Evolutionary conservation across 2,888 invertebrate genomes (phyloP).

Genomic region (Doris montereyensis): DNA sequence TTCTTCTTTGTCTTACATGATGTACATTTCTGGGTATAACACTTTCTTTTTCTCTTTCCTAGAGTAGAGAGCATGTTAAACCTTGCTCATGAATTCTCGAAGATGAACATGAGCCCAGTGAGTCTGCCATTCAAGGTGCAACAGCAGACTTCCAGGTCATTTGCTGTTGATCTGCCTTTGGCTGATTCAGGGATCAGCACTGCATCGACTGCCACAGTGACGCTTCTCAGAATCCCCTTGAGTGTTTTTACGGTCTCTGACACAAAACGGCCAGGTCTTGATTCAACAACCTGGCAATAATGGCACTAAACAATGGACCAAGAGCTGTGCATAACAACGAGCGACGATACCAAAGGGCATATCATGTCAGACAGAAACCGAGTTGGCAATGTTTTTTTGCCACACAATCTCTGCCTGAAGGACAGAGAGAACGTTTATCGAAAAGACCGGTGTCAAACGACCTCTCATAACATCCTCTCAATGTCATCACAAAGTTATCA

Average conservation of each 20-base stretch:
- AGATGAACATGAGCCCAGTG: too few species aligned
- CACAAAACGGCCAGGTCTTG: constrained; percentile 37
- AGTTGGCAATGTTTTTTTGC: too few species aligned
- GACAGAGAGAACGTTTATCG: constrained; percentile 36
- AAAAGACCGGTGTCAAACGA: constrained; percentile 47
- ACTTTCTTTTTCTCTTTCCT: too few species aligned
- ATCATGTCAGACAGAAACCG: constrained; percentile 41
- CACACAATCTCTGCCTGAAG: too few species aligned
- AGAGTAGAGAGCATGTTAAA: neutral
- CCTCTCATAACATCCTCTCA: constrained; percentile 46
- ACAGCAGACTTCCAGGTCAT: constrained; percentile 5
- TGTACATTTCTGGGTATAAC: too few species aligned
- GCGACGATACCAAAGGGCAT: constrained; percentile 33
- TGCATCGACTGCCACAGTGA: constrained; percentile 12
- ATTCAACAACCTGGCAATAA: constrained; percentile 36
- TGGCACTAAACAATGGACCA: constrained; percentile 32
- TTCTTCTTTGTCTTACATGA: too few species aligned
- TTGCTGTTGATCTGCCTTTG: constrained; percentile 22
- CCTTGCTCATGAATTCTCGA: too few species aligned
- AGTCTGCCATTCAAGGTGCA: too few species aligned
- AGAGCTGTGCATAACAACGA: constrained; percentile 24
- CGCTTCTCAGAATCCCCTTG: constrained; percentile 26
- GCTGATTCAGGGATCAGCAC: constrained; percentile 17
- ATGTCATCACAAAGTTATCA: constrained; percentile 73
- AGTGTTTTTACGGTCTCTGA: too few species aligned